Conservation (phyloP, 2,113 vertebrate genomes). For the Meriones unguiculatus region DNA sequence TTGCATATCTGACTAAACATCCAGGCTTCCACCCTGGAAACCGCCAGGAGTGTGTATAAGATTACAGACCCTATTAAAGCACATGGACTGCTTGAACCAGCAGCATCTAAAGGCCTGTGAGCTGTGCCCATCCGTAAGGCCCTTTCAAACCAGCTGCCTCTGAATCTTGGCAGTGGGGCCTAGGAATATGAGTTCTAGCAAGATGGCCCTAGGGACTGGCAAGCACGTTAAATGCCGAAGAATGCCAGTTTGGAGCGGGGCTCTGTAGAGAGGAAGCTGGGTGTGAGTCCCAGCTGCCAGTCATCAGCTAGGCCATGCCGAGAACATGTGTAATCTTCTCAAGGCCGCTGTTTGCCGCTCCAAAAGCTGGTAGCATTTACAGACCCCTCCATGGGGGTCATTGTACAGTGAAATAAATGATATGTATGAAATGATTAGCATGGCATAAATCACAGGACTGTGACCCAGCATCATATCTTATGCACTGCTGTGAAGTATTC, state of each 20-base stretch:
- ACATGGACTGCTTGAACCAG: too few species aligned
- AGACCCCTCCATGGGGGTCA: accelerated
- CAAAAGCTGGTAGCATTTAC: background rate
- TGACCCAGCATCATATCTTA: too few species aligned
- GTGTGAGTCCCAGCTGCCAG: background rate
- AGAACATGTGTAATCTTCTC: background rate
- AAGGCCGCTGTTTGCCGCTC: background rate
- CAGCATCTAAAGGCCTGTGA: background rate
- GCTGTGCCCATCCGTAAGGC: background rate
- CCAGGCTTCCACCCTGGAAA: background rate
- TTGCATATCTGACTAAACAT: background rate
- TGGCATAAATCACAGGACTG: background rate
- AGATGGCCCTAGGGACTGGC: background rate
- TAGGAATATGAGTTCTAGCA: background rate
- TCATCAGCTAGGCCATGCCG: background rate
- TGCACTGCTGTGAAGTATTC: background rate
- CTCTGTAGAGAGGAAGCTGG: background rate
- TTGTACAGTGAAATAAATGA: background rate
- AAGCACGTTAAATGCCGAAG: accelerated
- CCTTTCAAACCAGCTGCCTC: background rate
- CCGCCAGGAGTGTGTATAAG: background rate
- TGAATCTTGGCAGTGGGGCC: background rate
- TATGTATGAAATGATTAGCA: background rate
- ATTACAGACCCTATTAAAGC: too few species aligned
- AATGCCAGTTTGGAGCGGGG: background rate